Base-by-base conservation (phyloP, 2,113 vertebrate species). In the Rostratula benghalensis region DNA sequence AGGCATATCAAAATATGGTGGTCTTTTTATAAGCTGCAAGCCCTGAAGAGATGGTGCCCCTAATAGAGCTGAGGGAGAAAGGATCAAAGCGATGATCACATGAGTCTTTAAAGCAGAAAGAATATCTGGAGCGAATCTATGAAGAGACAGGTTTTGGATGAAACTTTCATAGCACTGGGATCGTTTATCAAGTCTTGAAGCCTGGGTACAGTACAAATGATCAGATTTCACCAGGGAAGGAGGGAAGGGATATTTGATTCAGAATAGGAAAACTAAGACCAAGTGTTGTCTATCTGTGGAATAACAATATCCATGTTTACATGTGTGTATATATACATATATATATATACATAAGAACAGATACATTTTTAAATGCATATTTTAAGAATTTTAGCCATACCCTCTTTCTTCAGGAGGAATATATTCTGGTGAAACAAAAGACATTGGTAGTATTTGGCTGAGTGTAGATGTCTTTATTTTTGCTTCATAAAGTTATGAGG, bases 1-100 rank as follows among this genome's bases (percentile, higher is more conserved):
- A 97, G 89, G 93, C 96, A 94, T 96, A 96, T 87, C 54, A 95
- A 98, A 97, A 97, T 91, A 95, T 95, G 92, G 87, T 94, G 90
- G 71, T 92, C 92, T 94, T 97, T 96, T 97, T 95, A 97, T 95
- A 97, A 96, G 92, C 89, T 95, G 81, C 93, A 97, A 93, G 67
- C 84, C 92, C 93, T 95, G 86, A 95, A 97, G 96, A 94, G 92
- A 93, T 59, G 95, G 86, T 70, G 83, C 81, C 92, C 84, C 83
- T 96, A 89, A 84, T 92, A 97, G 92, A 97, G 95, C 86, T 91
- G 89, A 96, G 51, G 70, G 92, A 95, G 79, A 96, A 79, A 43
- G 69, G 87, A 97, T 98, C 95, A 97, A 97, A 97, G 95, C 2
- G 43, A 64, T 92, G 78, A 96, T 96, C 91, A 93, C 94, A 89